Conservation (phyloP, 2,888 invertebrate species). For the Oscheius sp. region DNA sequence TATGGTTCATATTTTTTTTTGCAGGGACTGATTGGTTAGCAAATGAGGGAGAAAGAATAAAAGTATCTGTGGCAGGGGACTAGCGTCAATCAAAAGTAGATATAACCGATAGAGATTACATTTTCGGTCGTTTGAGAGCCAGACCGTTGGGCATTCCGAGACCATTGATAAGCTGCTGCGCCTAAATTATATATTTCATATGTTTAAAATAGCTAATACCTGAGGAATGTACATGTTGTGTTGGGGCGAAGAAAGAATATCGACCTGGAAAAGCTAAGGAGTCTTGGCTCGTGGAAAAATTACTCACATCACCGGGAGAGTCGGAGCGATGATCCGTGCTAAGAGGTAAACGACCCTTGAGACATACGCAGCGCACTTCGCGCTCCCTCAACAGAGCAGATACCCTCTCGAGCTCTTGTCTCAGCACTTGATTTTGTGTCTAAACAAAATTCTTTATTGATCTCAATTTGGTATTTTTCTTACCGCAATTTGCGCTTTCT, state of each 20-base stretch:
- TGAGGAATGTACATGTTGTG: slow-evolving; percentile 37
- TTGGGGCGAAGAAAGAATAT: slow-evolving; percentile 31
- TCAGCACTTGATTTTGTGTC: slow-evolving; percentile 66
- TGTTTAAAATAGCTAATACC: too few relatives aligned
- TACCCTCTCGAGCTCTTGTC: slow-evolving; percentile 65
- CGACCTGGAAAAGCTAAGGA: slow-evolving; percentile 25
- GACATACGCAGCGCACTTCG: slow-evolving; percentile 63
- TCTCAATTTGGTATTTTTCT: not conserved
- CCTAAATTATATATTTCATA: too few relatives aligned
- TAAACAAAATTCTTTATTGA: slow-evolving; percentile 38
- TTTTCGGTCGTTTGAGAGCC: slow-evolving; percentile 46
- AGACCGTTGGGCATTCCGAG: slow-evolving; percentile 43
- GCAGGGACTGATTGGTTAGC: not conserved
- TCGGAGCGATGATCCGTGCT: slow-evolving; percentile 27
- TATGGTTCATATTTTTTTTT: not conserved
- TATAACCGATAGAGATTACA: slow-evolving; percentile 34
- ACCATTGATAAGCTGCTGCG: slow-evolving; percentile 43
- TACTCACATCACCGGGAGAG: slow-evolving; percentile 30
- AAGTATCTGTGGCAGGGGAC: not conserved
- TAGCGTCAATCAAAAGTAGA: too few relatives aligned
- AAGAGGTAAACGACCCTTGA: slow-evolving; percentile 39
- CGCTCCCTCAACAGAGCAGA: slow-evolving; percentile 59
- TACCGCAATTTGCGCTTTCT: slow-evolving; percentile 55
- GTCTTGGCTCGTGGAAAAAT: not conserved
- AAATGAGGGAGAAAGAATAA: not conserved